phyloP scores from a whole-genome alignment of 2,888 invertebrate genomes.

The Mellilla xanthometata region DNA sequence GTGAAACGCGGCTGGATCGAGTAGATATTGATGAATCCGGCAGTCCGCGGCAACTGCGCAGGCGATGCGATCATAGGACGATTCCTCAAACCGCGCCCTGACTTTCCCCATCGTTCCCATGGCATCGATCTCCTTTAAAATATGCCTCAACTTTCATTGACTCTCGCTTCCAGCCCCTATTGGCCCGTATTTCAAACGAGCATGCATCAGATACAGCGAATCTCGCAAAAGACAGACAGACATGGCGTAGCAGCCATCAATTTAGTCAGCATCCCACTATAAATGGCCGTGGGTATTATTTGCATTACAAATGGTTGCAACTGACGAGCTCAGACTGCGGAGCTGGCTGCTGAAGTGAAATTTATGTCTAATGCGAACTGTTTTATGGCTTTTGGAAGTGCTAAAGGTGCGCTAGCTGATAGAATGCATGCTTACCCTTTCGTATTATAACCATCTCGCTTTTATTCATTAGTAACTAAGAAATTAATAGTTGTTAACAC shows the following conservation, averaged over 20 bases:
- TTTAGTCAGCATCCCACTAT: conserved; percentile 31
- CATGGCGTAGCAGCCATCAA: conserved; percentile 34
- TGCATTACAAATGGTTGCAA: conserved; percentile 30
- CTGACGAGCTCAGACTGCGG: conserved; percentile 10
- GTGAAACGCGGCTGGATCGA: conserved; percentile 1
- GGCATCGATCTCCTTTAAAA: conserved; percentile 25
- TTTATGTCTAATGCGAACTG: conserved; percentile 11
- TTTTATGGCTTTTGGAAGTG: conserved; percentile 5
- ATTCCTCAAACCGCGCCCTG: conserved; percentile 15
- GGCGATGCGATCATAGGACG: conserved; percentile 1
- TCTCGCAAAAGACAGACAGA: conserved; percentile 36
- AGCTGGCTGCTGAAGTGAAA: conserved; percentile 7
- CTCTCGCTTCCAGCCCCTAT: conserved; percentile 35
- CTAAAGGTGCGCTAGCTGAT: neutral
- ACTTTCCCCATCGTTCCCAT: conserved; percentile 22
- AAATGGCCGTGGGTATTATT: conserved; percentile 30
- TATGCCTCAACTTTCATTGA: conserved; percentile 34
- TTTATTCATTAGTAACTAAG: too few relatives aligned
- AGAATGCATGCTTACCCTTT: neutral
- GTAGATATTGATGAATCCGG: conserved; percentile 6
- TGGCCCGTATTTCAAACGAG: conserved; percentile 45
- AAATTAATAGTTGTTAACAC: too few relatives aligned
- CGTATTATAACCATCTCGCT: neutral
- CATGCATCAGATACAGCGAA: conserved; percentile 57
- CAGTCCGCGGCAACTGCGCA: neutral